A percentile compares a stretch with the other conserved stretches of the same genome.
These are phyloP conservation scores for Scaptodrosophila lebanonensis DNA, from an alignment of 1,140 invertebrate genomes.

Conservation along the genomic window DNA sequence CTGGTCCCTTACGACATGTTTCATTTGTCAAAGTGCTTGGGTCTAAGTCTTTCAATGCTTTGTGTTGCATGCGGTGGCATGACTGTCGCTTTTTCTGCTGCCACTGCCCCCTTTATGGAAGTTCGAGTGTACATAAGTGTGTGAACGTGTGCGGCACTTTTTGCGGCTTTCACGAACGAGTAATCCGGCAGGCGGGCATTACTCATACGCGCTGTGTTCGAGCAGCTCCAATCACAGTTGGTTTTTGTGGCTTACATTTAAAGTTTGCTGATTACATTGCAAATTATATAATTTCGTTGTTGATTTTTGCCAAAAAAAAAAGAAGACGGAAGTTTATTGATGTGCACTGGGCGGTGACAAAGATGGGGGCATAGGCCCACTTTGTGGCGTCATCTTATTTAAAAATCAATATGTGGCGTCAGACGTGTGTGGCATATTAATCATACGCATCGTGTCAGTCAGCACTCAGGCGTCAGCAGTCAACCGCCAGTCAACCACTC, in stretches of 20 bases:
- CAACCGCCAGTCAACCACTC: too few species aligned
- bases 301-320: conserved; percentile 48
- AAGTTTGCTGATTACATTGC: conserved; percentile 73
- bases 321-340: conserved; percentile 40
- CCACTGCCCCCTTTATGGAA: neutral
- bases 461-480: too few species aligned
- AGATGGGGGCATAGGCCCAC: conserved; percentile 21
- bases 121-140: too few species aligned
- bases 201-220: conserved; percentile 49
- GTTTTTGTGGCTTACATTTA: conserved; percentile 42
- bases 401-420: conserved; percentile 70
- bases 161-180: conserved; percentile 68
- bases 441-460: conserved; percentile 62
- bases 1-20: conserved; percentile 35
- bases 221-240: conserved; percentile 20
- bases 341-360: conserved; percentile 5
- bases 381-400: conserved; percentile 68
- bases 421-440: conserved; percentile 69
- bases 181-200: conserved; percentile 71
- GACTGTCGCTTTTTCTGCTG: conserved; percentile 29
- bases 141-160: conserved; percentile 17
- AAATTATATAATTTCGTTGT: conserved; percentile 74
- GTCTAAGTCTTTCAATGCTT: conserved; percentile 30
- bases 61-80: conserved; percentile 19
- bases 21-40: conserved; percentile 72